These are phyloP conservation scores for Botrylloides violaceus DNA, from an alignment of 23 tunicate species.

Conservation along the genomic window DNA sequence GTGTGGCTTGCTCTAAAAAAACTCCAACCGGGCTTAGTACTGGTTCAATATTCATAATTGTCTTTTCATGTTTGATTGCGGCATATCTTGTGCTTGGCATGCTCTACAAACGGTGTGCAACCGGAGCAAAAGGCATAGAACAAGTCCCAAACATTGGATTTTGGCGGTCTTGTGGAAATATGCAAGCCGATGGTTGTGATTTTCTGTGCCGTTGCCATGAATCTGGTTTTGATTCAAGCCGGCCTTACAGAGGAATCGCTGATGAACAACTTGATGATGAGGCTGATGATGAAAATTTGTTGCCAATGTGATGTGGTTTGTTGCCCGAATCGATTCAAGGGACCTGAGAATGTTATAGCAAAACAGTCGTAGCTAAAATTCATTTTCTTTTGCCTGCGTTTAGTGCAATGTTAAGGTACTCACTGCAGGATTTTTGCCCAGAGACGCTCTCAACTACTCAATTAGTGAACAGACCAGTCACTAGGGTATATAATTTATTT, in stretches of 20 bases:
- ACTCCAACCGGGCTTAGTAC: slow-evolving; percentile 45
- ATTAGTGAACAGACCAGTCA: too few relatives aligned
- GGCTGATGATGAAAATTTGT: slow-evolving; percentile 69
- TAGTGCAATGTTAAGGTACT: too few relatives aligned
- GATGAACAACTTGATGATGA: slow-evolving; percentile 85
- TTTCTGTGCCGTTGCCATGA: slow-evolving; percentile 47
- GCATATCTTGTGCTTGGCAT: slow-evolving; percentile 51
- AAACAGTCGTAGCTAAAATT: too few relatives aligned
- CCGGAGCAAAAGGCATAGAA: slow-evolving; percentile 66
- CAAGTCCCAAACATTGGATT: slow-evolving; percentile 76
- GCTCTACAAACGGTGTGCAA: slow-evolving; percentile 52
- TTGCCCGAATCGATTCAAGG: too few relatives aligned
- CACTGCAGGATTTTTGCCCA: too few relatives aligned
- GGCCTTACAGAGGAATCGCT: slow-evolving; percentile 74
- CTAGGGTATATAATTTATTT: too few relatives aligned
- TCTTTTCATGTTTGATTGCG: slow-evolving; percentile 27
- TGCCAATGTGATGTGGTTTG: slow-evolving; percentile 50
- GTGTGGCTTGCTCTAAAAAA: slow-evolving; percentile 52
- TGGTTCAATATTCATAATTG: slow-evolving; percentile 59
- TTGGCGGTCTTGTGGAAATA: slow-evolving; percentile 71
- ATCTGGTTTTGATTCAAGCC: slow-evolving; percentile 48
- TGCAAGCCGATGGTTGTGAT: slow-evolving; percentile 79
- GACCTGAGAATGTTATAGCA: too few relatives aligned
- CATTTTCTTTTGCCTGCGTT: too few relatives aligned
- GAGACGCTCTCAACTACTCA: too few relatives aligned